Evolutionary conservation across 2,797 vertebrate species (phyloP).

Genomic region (Anguilla obscura): DNA sequence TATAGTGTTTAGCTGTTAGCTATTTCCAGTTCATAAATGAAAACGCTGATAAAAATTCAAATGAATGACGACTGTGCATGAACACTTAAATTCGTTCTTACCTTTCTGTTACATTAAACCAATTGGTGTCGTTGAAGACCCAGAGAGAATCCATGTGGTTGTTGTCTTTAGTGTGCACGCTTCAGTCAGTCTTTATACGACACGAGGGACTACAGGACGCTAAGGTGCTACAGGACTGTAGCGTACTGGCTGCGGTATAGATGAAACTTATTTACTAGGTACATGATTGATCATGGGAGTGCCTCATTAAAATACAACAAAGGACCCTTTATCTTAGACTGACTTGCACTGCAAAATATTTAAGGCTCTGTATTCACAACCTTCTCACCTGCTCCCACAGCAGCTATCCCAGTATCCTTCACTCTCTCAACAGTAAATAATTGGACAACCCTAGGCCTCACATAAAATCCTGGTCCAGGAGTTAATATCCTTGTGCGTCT

Average conservation of each 20-base stretch:
- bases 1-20: neutral
- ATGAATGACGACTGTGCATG: neutral
- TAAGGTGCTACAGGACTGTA: neutral
- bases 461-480: neutral
- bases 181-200: neutral
- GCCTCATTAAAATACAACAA: neutral
- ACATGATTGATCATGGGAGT: conserved; percentile 4
- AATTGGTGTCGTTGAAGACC: neutral
- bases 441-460: no score
- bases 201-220: neutral
- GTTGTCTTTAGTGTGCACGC: conserved; percentile 2
- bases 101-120: neutral
- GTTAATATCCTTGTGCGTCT: neutral
- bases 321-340: neutral
- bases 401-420: neutral
- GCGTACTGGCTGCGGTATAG: neutral
- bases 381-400: neutral
- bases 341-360: neutral
- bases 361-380: neutral
- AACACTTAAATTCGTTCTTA: neutral
- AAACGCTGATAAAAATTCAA: neutral
- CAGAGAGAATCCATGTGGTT: neutral
- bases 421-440: neutral
- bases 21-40: neutral
- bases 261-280: neutral